These are phyloP conservation scores for Xestia rhomboidea DNA, from an alignment of 2,888 invertebrate species.

Conservation along the genomic window DNA sequence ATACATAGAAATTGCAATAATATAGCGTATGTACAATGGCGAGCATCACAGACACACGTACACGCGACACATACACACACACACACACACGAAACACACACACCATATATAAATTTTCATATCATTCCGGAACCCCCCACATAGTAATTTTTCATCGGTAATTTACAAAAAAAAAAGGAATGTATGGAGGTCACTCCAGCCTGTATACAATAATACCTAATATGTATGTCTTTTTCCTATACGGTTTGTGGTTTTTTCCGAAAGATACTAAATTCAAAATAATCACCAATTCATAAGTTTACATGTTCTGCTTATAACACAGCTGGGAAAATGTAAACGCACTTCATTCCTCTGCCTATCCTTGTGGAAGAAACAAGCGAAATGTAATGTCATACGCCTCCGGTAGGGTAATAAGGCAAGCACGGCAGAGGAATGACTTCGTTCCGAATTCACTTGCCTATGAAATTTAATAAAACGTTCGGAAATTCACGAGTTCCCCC, in stretches of 20 bases:
- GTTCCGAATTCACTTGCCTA: conserved; percentile 57
- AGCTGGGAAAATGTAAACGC: background rate
- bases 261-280: background rate
- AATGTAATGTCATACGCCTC: conserved; percentile 6
- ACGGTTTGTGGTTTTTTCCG: background rate
- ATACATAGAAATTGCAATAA: no score
- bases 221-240: background rate
- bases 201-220: no score
- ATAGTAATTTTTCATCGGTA: no score
- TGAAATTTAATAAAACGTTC: conserved; percentile 75
- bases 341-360: background rate
- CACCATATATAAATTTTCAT: no score
- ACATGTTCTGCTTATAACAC: background rate
- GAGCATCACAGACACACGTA: no score
- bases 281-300: background rate
- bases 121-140: no score
- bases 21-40: no score
- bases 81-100: no score
- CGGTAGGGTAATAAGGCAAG: conserved; percentile 32
- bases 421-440: conserved; percentile 44
- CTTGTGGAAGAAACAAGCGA: background rate
- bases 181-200: no score
- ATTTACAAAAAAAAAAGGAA: no score
- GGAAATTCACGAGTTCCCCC: conserved; percentile 77
- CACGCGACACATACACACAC: no score